Evolutionary conservation across 2,888 invertebrate genomes (phyloP).

Genomic region (Apamea anceps): DNA sequence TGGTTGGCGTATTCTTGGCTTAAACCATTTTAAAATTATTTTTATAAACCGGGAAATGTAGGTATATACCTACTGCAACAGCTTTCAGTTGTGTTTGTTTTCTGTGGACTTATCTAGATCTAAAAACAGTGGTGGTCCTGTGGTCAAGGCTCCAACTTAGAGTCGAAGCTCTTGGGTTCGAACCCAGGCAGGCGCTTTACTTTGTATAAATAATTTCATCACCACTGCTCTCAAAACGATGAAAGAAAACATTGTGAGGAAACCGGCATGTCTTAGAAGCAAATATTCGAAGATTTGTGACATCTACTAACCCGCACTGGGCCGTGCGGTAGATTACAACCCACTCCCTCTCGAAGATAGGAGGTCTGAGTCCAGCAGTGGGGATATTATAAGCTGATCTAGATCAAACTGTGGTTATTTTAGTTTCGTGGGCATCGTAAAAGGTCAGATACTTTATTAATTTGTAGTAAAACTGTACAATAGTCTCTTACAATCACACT

Average conservation of each 20-base stretch:
- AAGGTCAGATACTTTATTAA: neutral
- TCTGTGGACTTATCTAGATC: neutral
- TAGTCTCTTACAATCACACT: too few relatives aligned
- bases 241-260: too few relatives aligned
- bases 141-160: neutral
- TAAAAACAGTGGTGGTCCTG: neutral
- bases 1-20: conserved; percentile 1
- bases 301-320: neutral
- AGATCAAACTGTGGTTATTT: neutral
- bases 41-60: conserved; percentile 1
- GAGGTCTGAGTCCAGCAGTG: neutral
- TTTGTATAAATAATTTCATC: neutral
- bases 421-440: neutral
- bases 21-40: conserved; percentile 7
- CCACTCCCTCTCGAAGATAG: neutral
- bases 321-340: neutral
- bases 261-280: too few relatives aligned
- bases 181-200: neutral
- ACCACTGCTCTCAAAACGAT: neutral
- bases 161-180: neutral
- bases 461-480: neutral
- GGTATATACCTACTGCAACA: neutral
- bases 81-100: neutral
- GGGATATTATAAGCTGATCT: neutral
- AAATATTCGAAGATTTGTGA: neutral